phyloP scores from a whole-genome alignment of 2,797 vertebrate species.

The Mormyrus proboscirostris region DNA sequence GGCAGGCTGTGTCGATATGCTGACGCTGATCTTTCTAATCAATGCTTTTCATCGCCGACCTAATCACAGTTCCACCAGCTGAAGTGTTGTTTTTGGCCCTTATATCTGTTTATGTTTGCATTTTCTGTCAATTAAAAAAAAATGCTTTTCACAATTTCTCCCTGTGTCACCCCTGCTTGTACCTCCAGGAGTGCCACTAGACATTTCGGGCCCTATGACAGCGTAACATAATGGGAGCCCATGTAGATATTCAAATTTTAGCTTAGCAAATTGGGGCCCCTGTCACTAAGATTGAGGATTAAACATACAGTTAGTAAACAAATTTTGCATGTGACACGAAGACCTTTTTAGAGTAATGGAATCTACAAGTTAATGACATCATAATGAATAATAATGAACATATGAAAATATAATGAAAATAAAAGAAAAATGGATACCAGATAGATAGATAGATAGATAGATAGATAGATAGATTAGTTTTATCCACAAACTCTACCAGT shows the following conservation, averaged over 20 bases:
- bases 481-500: neutral
- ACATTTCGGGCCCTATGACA: neutral
- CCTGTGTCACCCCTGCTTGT: neutral
- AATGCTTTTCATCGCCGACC: neutral
- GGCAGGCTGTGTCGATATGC: neutral
- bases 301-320: neutral
- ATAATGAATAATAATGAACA: neutral
- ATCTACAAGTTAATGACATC: neutral
- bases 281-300: neutral
- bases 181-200: neutral
- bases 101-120: neutral
- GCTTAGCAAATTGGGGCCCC: neutral
- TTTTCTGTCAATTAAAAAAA: neutral
- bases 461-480: neutral
- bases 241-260: neutral
- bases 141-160: neutral
- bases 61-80: neutral
- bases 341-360: neutral
- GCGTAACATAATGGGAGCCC: neutral
- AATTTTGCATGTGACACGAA: neutral
- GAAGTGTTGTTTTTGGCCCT: neutral
- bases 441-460: neutral
- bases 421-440: neutral
- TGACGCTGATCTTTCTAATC: neutral
- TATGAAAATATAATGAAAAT: no score